phyloP scores from a whole-genome alignment of 2,113 vertebrate genomes.

The Sceloporus tristichus region DNA sequence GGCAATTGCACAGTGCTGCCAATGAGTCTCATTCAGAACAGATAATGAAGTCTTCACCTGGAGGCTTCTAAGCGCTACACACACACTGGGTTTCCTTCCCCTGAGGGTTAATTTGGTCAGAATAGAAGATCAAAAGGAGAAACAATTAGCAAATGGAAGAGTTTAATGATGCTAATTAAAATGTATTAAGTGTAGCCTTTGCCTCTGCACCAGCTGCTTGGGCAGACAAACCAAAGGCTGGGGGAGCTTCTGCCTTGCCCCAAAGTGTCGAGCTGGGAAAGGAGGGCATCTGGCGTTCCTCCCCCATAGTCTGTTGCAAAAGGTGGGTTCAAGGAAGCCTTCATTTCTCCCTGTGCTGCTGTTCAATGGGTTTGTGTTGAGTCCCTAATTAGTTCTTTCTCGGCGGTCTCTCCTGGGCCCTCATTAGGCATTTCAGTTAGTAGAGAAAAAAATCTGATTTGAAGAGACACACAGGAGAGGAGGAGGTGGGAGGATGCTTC shows the following conservation, averaged over 20 bases:
- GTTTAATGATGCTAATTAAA: conserved; percentile 73
- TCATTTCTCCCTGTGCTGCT: not conserved
- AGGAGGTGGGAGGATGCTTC: not conserved
- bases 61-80: not conserved
- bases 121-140: conserved; percentile 64
- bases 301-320: conserved; percentile 14
- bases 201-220: conserved; percentile 68
- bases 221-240: conserved; percentile 21
- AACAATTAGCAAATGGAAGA: conserved; percentile 69
- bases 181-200: conserved; percentile 67
- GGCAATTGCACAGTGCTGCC: not conserved
- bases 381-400: conserved; percentile 69
- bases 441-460: conserved; percentile 24
- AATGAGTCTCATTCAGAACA: fast-evolving
- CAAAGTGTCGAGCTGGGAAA: fast-evolving
- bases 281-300: conserved; percentile 57
- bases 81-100: not conserved
- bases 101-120: conserved; percentile 46
- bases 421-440: conserved; percentile 73
- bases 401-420: conserved; percentile 65
- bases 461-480: not conserved
- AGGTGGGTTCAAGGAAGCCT: conserved; percentile 28
- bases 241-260: not conserved
- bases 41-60: conserved; percentile 55
- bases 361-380: not conserved